These are phyloP conservation scores for Galeopterus variegatus DNA, from an alignment of 2,113 vertebrate species.

Conservation along the genomic window DNA sequence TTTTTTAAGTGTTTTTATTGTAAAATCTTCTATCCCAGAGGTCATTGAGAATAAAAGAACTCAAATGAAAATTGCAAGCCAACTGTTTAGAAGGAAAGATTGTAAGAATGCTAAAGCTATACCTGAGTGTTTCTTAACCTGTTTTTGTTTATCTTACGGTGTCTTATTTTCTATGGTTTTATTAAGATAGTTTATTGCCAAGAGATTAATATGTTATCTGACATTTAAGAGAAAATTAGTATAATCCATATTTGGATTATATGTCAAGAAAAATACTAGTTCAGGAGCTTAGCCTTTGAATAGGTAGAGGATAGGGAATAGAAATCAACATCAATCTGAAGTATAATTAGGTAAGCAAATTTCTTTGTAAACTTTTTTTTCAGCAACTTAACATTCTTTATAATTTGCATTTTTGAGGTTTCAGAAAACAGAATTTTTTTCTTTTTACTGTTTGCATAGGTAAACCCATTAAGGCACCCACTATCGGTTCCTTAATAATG, in stretches of 20 bases:
- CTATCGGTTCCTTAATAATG: slow-evolving; percentile 51
- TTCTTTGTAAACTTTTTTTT: slow-evolving; percentile 5
- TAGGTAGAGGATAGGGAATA: slow-evolving; percentile 24
- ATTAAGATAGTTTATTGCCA: slow-evolving; percentile 66
- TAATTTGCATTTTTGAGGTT: slow-evolving; percentile 36
- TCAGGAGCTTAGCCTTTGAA: slow-evolving; percentile 64
- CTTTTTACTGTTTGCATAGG: neutral
- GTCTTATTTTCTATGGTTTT: slow-evolving; percentile 58
- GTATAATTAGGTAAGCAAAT: slow-evolving; percentile 41
- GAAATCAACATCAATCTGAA: slow-evolving; percentile 35
- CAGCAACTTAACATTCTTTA: slow-evolving; percentile 14
- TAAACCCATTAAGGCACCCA: slow-evolving; percentile 9
- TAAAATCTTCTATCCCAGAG: slow-evolving; percentile 74
- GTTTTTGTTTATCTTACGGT: slow-evolving; percentile 61
- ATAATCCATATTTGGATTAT: slow-evolving; percentile 53
- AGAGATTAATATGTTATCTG: slow-evolving; percentile 44
- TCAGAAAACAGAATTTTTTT: slow-evolving; percentile 42
- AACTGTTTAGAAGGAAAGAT: slow-evolving; percentile 47
- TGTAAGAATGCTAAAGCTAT: slow-evolving; percentile 52
- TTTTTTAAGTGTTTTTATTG: slow-evolving; percentile 75
- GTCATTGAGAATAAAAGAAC: slow-evolving; percentile 60
- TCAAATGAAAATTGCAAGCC: slow-evolving; percentile 66
- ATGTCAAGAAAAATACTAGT: slow-evolving; percentile 41
- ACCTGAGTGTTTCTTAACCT: slow-evolving; percentile 57
- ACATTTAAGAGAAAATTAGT: slow-evolving; percentile 52